Evolutionary conservation across 2,888 invertebrate species (phyloP).

Genomic region (Scotopteryx bipunctaria): DNA sequence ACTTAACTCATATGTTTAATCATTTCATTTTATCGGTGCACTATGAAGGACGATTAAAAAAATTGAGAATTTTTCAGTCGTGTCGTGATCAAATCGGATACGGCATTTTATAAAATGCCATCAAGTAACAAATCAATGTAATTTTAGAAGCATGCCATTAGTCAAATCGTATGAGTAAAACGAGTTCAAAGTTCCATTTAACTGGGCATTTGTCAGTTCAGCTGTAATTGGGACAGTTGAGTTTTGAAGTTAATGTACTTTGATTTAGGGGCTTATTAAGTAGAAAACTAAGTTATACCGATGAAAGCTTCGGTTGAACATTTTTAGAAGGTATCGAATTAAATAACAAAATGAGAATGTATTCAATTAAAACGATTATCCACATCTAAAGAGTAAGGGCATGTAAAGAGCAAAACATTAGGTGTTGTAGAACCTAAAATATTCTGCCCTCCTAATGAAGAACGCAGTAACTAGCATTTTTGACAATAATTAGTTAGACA

Average conservation of each 20-base stretch:
- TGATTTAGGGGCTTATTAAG: conserved; percentile 26
- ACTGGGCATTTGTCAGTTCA: conserved; percentile 58
- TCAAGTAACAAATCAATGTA: conserved; percentile 67
- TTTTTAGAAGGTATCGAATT: neutral
- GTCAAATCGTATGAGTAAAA: conserved; percentile 66
- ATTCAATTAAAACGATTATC: too few relatives aligned
- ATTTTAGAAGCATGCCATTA: conserved; percentile 71
- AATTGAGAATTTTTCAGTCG: too few relatives aligned
- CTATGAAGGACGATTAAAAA: too few relatives aligned
- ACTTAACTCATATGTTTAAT: too few relatives aligned
- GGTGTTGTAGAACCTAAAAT: too few relatives aligned
- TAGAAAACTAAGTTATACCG: neutral
- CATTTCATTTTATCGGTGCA: too few relatives aligned
- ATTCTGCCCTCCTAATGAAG: too few relatives aligned
- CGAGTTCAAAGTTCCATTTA: conserved; percentile 58
- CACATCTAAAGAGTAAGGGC: too few relatives aligned
- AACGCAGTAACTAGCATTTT: too few relatives aligned
- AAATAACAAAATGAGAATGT: neutral
- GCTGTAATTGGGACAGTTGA: conserved; percentile 57
- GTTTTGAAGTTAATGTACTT: conserved; percentile 22
- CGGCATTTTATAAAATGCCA: conserved; percentile 34
- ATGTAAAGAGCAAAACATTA: too few relatives aligned
- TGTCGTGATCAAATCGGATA: conserved; percentile 38
- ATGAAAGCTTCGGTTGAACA: neutral
- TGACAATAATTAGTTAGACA: too few relatives aligned